Percentiles rank a stretch among this genome's conserved stretches.
Conservation (phyloP, 2,797 vertebrate genomes). For the Platyrinchus mystaceus region DNA sequence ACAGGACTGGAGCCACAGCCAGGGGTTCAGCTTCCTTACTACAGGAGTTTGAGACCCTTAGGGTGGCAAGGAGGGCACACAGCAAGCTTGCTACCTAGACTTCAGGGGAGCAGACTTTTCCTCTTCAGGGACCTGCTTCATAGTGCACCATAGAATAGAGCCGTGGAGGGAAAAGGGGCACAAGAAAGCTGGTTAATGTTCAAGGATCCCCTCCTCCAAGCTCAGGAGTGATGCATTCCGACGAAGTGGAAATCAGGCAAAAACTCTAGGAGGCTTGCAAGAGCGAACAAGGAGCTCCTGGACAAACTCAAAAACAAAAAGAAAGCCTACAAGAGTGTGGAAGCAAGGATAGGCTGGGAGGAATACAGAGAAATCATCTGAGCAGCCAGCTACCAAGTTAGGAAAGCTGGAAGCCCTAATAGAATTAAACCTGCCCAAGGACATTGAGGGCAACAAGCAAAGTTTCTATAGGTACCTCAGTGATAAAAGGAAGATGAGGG, state of each 20-base stretch:
- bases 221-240: neutral
- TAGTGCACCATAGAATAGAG: neutral
- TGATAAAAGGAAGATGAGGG: neutral
- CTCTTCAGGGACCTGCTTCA: neutral
- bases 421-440: neutral
- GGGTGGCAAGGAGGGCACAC: neutral
- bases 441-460: neutral
- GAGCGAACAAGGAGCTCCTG: neutral
- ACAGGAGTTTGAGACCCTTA: neutral
- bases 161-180: neutral
- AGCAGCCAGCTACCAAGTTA: neutral
- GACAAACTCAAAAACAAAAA: neutral
- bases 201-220: neutral
- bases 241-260: neutral
- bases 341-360: neutral
- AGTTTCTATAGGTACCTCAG: neutral
- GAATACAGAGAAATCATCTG: neutral
- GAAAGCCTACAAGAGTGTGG: neutral
- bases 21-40: neutral
- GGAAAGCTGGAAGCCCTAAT: neutral
- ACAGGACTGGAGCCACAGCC: neutral
- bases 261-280: neutral
- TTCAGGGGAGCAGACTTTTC: neutral
- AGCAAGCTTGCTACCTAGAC: neutral
- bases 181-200: neutral